phyloP scores from a whole-genome alignment of 2,797 vertebrate genomes.

The Hephaestus fuliginosus region DNA sequence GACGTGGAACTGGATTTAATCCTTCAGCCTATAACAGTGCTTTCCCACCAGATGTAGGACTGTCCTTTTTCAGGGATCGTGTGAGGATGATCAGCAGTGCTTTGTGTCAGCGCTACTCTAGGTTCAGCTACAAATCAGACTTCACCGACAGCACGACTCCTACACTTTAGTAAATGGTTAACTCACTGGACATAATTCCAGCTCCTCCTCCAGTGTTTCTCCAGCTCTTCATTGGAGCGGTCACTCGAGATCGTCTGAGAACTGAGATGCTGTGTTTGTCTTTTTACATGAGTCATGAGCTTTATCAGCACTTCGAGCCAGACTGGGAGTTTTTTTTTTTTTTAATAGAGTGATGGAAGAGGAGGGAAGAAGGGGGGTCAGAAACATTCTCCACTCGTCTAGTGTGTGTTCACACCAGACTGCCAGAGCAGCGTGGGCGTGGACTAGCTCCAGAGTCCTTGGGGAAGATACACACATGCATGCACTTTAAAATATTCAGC shows the following conservation, averaged over 20 bases:
- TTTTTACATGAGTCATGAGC: conserved; percentile 63
- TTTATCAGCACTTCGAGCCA: conserved; percentile 60
- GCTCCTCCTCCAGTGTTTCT: conserved; percentile 25
- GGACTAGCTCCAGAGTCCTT: conserved; percentile 27
- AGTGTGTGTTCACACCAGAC: conserved; percentile 51
- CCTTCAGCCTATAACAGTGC: conserved; percentile 13
- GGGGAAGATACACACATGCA: conserved; percentile 14
- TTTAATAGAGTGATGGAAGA: conserved; percentile 19
- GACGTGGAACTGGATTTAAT: conserved; percentile 31
- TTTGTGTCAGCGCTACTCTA: conserved; percentile 8
- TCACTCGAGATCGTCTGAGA: conserved; percentile 18
- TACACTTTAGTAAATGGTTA: conserved; percentile 16
- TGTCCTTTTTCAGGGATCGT: conserved; percentile 16
- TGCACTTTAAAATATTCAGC: not conserved
- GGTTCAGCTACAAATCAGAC: not conserved
- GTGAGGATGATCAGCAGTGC: conserved; percentile 11
- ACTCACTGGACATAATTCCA: not conserved
- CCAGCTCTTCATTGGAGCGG: not conserved
- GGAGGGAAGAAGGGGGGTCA: conserved; percentile 5
- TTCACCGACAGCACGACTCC: not conserved
- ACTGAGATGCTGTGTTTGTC: conserved; percentile 44
- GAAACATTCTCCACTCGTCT: conserved; percentile 20
- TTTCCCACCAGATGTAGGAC: not conserved
- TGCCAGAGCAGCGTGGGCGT: conserved; percentile 48
- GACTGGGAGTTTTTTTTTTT: conserved; percentile 37